These are phyloP conservation scores for Tyrannus savana DNA, from an alignment of 2,113 vertebrate genomes.

Conservation along the genomic window DNA sequence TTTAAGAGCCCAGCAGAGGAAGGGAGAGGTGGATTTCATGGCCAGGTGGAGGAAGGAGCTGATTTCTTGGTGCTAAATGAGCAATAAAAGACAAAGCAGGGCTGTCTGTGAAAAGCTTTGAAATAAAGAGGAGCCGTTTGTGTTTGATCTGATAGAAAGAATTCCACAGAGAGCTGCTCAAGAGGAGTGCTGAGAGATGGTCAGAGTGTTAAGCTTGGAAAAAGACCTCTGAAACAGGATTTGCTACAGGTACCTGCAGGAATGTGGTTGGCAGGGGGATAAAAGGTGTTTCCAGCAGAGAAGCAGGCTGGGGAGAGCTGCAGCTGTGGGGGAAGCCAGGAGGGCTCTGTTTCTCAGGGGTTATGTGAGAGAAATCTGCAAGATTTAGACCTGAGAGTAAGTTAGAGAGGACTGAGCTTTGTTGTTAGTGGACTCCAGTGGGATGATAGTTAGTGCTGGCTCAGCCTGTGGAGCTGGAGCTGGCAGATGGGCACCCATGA, in stretches of 20 bases:
- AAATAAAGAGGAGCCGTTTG: not conserved
- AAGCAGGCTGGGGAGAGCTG: not conserved
- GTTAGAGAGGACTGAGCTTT: not conserved
- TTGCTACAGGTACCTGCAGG: not conserved
- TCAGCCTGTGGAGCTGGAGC: not conserved
- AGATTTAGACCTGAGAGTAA: not conserved
- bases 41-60: not conserved
- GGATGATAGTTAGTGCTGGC: not conserved
- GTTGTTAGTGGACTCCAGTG: not conserved
- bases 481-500: rapidly evolving
- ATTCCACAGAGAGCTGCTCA: not conserved
- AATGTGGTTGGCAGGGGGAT: not conserved
- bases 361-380: not conserved
- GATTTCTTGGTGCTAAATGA: constrained; percentile 1
- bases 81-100: not conserved
- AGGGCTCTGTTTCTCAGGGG: not conserved
- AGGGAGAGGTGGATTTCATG: not conserved
- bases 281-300: not conserved
- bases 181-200: not conserved
- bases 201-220: not conserved
- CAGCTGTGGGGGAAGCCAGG: not conserved
- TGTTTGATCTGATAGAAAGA: not conserved
- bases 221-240: not conserved
- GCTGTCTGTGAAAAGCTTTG: not conserved
- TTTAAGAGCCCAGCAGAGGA: not conserved